Conservation (phyloP, 2,797 vertebrate genomes). For the Eptatretus atami region DNA sequence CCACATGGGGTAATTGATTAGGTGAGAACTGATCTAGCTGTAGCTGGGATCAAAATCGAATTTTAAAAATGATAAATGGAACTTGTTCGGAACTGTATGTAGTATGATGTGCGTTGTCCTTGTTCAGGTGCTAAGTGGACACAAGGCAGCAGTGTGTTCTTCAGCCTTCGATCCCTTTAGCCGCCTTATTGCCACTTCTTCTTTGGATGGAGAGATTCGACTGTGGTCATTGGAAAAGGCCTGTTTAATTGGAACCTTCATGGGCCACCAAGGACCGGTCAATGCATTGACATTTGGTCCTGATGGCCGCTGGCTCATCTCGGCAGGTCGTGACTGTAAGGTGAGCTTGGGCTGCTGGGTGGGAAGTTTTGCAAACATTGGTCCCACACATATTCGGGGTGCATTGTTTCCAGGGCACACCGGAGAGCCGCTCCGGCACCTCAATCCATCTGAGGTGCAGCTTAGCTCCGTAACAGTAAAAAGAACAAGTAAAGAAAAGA, state of each 20-base stretch:
- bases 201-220: conserved; percentile 25
- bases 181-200: conserved; percentile 25
- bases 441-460: too few relatives aligned
- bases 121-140: conserved; percentile 20
- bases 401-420: too few relatives aligned
- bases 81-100: too few relatives aligned
- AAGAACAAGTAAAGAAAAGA: too few relatives aligned
- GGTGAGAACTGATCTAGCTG: too few relatives aligned
- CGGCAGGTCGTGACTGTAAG: conserved; percentile 26
- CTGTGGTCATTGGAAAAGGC: conserved; percentile 33
- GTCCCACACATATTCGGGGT: too few relatives aligned
- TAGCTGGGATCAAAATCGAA: too few relatives aligned
- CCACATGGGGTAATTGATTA: too few relatives aligned
- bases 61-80: too few relatives aligned
- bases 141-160: conserved; percentile 21
- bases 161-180: conserved; percentile 25
- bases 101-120: background rate
- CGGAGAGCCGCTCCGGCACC: too few relatives aligned
- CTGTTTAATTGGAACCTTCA: conserved; percentile 23
- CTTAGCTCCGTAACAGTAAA: too few relatives aligned
- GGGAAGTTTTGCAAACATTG: background rate
- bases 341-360: conserved; percentile 14
- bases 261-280: conserved; percentile 24
- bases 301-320: conserved; percentile 22
- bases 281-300: conserved; percentile 20